Evolutionary conservation across 2,113 vertebrate genomes (phyloP), one percentile per base, ranked within the genome.

Genomic region (Gnathonemus echidnorhynchus): DNA sequence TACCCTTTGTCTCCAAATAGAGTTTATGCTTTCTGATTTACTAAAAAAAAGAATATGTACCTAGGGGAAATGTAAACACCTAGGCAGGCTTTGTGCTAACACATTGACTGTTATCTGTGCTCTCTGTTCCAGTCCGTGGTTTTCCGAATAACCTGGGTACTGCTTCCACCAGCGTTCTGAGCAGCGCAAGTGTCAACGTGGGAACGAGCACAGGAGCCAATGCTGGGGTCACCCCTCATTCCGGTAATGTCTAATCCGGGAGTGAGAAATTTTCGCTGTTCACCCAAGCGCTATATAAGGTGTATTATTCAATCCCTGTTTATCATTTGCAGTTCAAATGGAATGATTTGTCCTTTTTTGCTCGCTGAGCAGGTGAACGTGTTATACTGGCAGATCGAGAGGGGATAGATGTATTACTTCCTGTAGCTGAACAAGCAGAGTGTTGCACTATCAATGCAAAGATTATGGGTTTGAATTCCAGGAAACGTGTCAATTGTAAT

Each of bases 131-230:
- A 93, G 93, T 92, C 77, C 93, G 93, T 77, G 93, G 93, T 35
- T 91, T 93, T 93, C 97, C 97, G 93, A 98, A 98, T 92, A 98
- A 98, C 66, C 95, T 97, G 93, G 93, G 92, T 42, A 95, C 96
- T 90, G 93, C 93, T 58, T 93, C 95, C 90, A 93, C 92, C 89
- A 93, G 95, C 1, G 87, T 94, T 2, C 66, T 92, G 6, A 88
- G 80, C 62, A 90, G 92, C 27, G 62, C 49, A 53, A 84, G 92
- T 85, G 5, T 89, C 92, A 86, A 91, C 9, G 39, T 42, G 45
- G 83, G 83, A 48, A 85, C 19, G 0, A 85, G 42, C 83, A 85
- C 83, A 48, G 83, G 42, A 13, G 4, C 39, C 45, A 48, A 48
- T 0, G 24, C 83, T 11, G 83, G 83, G 83, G 6, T 89, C 92